Evolutionary conservation across 2,888 invertebrate species (phyloP), one percentile per base, ranked within the genome.

Genomic region (Boloria euphrosyne): DNA sequence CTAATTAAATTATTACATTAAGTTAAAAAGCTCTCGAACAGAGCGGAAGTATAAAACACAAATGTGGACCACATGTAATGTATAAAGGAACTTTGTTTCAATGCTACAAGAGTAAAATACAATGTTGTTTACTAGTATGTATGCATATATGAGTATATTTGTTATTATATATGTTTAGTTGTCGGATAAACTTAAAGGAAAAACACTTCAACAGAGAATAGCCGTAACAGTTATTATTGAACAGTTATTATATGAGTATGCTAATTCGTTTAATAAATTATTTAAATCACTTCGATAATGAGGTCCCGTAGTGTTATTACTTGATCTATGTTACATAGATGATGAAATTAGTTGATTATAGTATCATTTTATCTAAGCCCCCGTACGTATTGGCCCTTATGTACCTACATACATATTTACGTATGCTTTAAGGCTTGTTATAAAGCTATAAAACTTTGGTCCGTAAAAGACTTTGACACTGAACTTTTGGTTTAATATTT

Each of bases 31-130:
- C 76, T 75, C 79, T 77, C 74, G 80, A 78, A 77, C 78, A 80
- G 75, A 81, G 79, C 87, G 88, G 90, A 90, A 88, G 82, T 83
- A 72, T 74, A 84, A 87, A 87, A 81, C 85, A 89, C 83, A 83
- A 82, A 87, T 89, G 88, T 87, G 85, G 63, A 58, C 38, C 62
- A 66, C 62, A 66, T 65, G 64, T 68, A 69, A 62, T 43, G 63
- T 43, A 65, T 38, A 67, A 65, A 53, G 59, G 52, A 52, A 54
- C 69, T 62, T 78, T 81, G 75, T 75, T 76, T 77, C 17, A 17
- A 2, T 16, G 27, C 31, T 38, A 38, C 31, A 38, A 38, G 7
- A 38, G 31, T 38, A 38, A 38, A 38, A 10, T 38, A 1, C 10
- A 38, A 57, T 44, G 44, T 44, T 22, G n/a, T 44, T 44, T 2